Base-by-base conservation (phyloP, 2,797 vertebrate genomes). In the Halcyon leucocephala region DNA sequence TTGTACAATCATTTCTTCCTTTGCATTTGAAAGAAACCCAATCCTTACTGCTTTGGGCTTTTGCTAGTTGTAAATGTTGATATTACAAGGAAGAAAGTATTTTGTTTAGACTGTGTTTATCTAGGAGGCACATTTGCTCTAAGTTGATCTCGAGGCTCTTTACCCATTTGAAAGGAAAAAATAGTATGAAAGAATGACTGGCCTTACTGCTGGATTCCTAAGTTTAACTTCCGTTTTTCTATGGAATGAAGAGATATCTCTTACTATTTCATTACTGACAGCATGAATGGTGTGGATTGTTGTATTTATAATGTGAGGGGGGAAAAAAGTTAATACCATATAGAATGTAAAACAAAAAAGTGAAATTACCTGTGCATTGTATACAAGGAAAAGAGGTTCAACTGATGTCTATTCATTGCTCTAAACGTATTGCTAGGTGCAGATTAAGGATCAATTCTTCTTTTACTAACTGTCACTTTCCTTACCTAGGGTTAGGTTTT, bases 371-470 rank as follows among this genome's bases (percentile, higher is more conserved):
- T 7, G 14, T 82, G 25, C 41, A 12, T 82, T 79, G 51, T 95
- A 55, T 73, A 28, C 46, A 72, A 83, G 42, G 39, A 97, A 90
- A 93, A 91, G 83, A 96, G 82, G 91, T 94, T 97, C 86, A 97
- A 95, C 57, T 8, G 14, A 94, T 95, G 91, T 70, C 77, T 94
- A 26, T 94, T 95, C 86, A 77, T 97, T 97, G 88, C 13, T 82
- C 80, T 29, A 29, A 82, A 76, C 15, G 6, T 84, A 88, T 85
- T 78, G n/a, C 89, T 94, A 91, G 83, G 78, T 91, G 64, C 67
- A 96, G 91, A 96, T 95, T 96, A 96, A 85, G 94, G 87, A 92
- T 80, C 62, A 95, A 57, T 86, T 96, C 66, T 90, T 82, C 90
- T 94, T 89, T 95, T 82, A 77, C 51, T 82, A 79, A 95, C 90